phyloP scores from a whole-genome alignment of 53 echinoderm and acorn worm species.

The Pentamera pediparva region DNA sequence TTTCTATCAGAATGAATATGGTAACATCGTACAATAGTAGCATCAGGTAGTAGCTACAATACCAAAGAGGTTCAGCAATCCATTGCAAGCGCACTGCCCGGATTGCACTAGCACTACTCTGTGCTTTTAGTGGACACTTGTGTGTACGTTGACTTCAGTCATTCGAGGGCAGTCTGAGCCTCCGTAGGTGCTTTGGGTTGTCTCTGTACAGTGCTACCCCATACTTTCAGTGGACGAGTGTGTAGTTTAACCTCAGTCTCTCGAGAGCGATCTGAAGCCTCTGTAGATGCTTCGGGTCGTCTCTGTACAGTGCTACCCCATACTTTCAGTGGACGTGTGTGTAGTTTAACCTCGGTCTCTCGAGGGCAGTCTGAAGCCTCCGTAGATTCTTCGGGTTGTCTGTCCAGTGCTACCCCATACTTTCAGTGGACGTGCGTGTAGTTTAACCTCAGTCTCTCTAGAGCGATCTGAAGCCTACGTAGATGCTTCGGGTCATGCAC shows the following conservation, averaged over 20 bases:
- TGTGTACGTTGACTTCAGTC: too few relatives aligned
- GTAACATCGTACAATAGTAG: too few relatives aligned
- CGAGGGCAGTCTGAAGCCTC: slow-evolving; percentile 71
- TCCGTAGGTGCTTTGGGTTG: too few relatives aligned
- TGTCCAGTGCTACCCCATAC: background rate
- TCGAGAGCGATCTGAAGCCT: slow-evolving; percentile 76
- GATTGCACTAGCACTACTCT: too few relatives aligned
- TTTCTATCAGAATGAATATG: too few relatives aligned
- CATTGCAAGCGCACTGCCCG: too few relatives aligned
- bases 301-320: too few relatives aligned
- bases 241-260: slow-evolving; percentile 64
- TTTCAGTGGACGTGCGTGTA: slow-evolving; percentile 41
- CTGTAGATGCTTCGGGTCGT: slow-evolving; percentile 63
- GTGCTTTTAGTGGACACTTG: too few relatives aligned
- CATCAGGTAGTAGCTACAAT: too few relatives aligned
- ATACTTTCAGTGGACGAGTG: too few relatives aligned
- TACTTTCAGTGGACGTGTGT: slow-evolving; percentile 37
- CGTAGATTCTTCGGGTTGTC: slow-evolving; percentile 63
- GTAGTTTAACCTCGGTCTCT: slow-evolving; percentile 66
- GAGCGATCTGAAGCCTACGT: slow-evolving; percentile 66
- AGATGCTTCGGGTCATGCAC: slow-evolving; percentile 67
- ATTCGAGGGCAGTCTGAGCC: too few relatives aligned
- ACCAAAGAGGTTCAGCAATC: too few relatives aligned
- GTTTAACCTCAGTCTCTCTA: slow-evolving; percentile 72
- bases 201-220: background rate